A percentile compares a stretch with the other conserved stretches of the same genome.
Evolutionary conservation across 2,888 invertebrate genomes (phyloP).

Genomic region (Crossocerus cetratus): DNA sequence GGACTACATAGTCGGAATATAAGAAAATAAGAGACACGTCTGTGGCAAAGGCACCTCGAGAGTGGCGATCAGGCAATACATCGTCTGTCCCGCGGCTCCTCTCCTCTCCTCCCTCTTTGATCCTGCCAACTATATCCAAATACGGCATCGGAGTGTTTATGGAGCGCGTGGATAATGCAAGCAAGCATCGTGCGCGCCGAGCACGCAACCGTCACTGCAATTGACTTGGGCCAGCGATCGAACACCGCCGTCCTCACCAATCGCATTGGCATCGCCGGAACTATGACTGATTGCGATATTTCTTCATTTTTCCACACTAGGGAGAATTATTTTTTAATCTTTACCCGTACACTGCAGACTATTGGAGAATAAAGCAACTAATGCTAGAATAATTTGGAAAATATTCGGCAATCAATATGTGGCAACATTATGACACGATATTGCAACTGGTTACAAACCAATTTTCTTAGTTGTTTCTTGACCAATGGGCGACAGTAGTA

Average conservation of each 20-base stretch:
- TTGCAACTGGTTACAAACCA: no score
- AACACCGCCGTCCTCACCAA: background rate
- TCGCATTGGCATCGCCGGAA: background rate
- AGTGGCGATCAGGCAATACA: conserved; percentile 6
- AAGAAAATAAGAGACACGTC: no score
- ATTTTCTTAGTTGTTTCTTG: no score
- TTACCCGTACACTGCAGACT: no score
- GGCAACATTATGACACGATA: no score
- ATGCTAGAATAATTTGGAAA: no score
- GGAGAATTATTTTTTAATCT: no score
- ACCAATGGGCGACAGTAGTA: no score
- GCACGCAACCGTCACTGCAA: conserved; percentile 20
- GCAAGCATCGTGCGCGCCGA: conserved; percentile 28
- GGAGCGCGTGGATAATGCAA: conserved; percentile 53
- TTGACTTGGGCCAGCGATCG: background rate
- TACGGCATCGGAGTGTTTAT: conserved; percentile 51
- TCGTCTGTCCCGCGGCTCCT: conserved; percentile 6
- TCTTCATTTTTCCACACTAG: no score
- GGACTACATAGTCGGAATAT: background rate
- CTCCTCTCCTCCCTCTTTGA: conserved; percentile 8
- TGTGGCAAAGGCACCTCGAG: background rate
- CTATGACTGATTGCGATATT: no score
- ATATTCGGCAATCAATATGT: no score
- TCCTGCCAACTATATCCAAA: conserved; percentile 43
- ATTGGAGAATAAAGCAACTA: no score